phyloP scores from a whole-genome alignment of 2,113 vertebrate species.

The Pollimyrus isidori region DNA sequence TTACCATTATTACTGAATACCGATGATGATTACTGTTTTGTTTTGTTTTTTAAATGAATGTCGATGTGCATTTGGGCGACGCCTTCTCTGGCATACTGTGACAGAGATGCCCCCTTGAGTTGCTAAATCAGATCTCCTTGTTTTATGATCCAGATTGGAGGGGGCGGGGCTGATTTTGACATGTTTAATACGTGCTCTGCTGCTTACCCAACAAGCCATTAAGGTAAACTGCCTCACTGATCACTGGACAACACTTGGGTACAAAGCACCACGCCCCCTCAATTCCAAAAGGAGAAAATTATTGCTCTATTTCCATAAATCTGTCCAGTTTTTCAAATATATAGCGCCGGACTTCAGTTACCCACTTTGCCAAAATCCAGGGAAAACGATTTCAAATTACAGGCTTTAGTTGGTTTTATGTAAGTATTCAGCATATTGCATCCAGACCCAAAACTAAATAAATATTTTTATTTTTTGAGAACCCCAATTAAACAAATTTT shows the following conservation, averaged over 20 bases:
- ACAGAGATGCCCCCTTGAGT: neutral
- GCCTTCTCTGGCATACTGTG: neutral
- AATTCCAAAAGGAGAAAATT: slow-evolving; percentile 10
- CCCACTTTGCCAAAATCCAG: neutral
- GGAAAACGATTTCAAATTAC: neutral
- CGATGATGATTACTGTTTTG: neutral
- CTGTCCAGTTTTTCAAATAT: neutral
- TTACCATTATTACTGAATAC: neutral
- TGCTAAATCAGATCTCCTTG: neutral
- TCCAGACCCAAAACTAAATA: neutral
- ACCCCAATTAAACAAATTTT: neutral
- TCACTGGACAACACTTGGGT: neutral
- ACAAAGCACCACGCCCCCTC: neutral
- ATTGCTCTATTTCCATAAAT: slow-evolving; percentile 13
- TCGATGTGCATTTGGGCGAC: neutral
- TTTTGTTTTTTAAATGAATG: neutral
- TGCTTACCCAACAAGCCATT: slow-evolving; percentile 3
- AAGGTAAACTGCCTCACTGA: slow-evolving; percentile 12
- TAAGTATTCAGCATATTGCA: neutral
- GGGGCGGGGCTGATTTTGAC: neutral
- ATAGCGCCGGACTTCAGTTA: neutral
- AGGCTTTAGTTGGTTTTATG: neutral
- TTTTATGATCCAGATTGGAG: neutral
- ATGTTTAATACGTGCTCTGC: neutral
- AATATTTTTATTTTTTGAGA: slow-evolving; percentile 2